phyloP scores from a whole-genome alignment of 2,113 vertebrate species.

The Strix uralensis region DNA sequence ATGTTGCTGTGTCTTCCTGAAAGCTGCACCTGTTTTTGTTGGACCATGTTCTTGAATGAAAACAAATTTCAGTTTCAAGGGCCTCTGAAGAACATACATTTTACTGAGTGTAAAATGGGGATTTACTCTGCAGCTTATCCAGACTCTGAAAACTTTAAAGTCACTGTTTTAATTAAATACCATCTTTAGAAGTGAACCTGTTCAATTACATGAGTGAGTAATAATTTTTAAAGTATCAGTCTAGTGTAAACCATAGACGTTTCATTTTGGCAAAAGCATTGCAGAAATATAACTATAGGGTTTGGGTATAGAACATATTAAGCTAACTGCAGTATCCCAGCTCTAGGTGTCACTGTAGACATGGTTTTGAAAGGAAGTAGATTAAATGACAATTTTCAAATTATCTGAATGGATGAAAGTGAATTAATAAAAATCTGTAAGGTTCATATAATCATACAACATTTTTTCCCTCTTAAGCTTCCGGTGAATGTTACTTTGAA shows the following conservation, averaged over 20 bases:
- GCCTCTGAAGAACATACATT: neutral
- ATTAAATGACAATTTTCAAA: neutral
- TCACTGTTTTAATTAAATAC: neutral
- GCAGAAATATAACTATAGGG: neutral
- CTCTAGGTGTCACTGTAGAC: slow-evolving; percentile 61
- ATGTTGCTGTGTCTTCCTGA: neutral
- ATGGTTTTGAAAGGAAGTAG: neutral
- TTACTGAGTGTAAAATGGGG: neutral
- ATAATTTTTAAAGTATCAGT: neutral
- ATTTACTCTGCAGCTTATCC: neutral
- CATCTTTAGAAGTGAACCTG: neutral
- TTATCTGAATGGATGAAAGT: neutral
- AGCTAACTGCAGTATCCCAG: neutral
- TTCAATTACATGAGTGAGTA: neutral
- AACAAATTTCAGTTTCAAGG: neutral
- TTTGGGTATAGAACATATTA: neutral
- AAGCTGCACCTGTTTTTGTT: neutral
- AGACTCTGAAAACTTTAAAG: neutral
- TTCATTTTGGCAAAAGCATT: neutral
- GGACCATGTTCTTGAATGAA: neutral
- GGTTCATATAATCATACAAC: neutral
- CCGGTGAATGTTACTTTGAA: neutral
- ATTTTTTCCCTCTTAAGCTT: neutral
- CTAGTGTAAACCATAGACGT: neutral
- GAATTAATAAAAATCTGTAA: neutral